Base-by-base conservation (phyloP, 2,888 invertebrate genomes). In the Morinoia aosen region DNA sequence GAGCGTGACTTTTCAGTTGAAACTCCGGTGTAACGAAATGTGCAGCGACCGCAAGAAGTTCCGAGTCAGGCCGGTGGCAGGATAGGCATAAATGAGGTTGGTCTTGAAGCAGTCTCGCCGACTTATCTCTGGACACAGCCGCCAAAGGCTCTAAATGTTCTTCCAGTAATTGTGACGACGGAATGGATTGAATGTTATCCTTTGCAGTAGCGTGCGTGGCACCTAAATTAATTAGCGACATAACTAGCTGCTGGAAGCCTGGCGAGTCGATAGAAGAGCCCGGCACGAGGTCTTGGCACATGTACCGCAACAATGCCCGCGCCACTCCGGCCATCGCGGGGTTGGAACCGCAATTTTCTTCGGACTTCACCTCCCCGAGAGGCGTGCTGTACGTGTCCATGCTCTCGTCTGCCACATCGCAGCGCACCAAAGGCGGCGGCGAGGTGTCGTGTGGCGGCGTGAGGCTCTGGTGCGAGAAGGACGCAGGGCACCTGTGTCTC, bases 271-370 rank as follows among this genome's bases (percentile, higher is more conserved):
- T 94, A 64, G 95, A 64, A 0, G 96, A 95, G 25, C 96, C 91
- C 12, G 96, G 58, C 61, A 96, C 95, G n/a, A 96, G 95, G 58
- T 96, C 96, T 8, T 96, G 96, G 91, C 96, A 96, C 96, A 96
- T 96, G 95, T 96, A 96, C 25, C 96, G 95, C 39, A 96, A 95
- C 57, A 96, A 94, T 48, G 96, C 96, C 94, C 96, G 91, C 40
- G 96, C 96, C 76, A 96, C 96, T 57, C 96, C 96, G 14, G 95
- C 95, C 96, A 96, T 95, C 90, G 96, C 96, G 14, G 96, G 95
- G n/a, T 95, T 96, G 19, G 96, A 95, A 19, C 95, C 94, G 91
- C 39, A n/a, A 91, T 58, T 57, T 56, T 58, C 58, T 88, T 96
- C 40, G 40, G 96, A 88, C 56, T 94, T 57, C 40, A 95, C 95